Percentiles rank a stretch among this genome's conserved stretches.
Conservation (phyloP, 2,888 invertebrate species). For the Pyrocoelia pectoralis region DNA sequence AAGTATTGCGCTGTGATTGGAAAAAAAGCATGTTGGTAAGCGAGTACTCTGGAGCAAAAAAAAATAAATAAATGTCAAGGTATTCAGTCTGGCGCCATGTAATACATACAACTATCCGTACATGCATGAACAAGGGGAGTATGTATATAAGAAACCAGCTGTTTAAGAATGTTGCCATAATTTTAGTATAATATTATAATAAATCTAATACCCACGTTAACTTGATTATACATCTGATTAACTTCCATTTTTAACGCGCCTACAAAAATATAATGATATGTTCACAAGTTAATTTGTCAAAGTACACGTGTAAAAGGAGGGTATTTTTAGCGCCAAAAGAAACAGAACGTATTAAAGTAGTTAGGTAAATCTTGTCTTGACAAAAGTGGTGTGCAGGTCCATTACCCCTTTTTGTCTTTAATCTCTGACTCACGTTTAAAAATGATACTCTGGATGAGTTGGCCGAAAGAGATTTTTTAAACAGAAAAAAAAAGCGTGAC, state of each 20-base stretch:
- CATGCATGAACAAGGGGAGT: conserved; percentile 21
- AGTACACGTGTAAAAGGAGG: neutral
- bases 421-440: neutral
- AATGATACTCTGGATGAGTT: neutral
- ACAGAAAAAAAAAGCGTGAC: neutral
- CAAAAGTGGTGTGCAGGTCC: neutral
- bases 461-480: neutral
- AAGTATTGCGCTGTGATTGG: too few species aligned
- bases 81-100: conserved; percentile 35
- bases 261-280: neutral
- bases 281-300: neutral
- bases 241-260: neutral
- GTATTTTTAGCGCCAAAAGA: too few species aligned
- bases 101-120: conserved; percentile 16
- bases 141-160: conserved; percentile 17
- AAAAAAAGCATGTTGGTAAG: too few species aligned
- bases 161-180: conserved; percentile 28
- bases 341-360: too few species aligned
- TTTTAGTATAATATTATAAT: conserved; percentile 24
- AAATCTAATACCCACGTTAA: conserved; percentile 27
- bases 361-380: neutral
- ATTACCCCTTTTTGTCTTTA: neutral
- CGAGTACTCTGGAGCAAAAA: too few species aligned
- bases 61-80: conserved; percentile 34
- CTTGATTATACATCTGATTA: conserved; percentile 11